Evolutionary conservation across 2,888 invertebrate genomes (phyloP).

Genomic region (Papilio gigon): DNA sequence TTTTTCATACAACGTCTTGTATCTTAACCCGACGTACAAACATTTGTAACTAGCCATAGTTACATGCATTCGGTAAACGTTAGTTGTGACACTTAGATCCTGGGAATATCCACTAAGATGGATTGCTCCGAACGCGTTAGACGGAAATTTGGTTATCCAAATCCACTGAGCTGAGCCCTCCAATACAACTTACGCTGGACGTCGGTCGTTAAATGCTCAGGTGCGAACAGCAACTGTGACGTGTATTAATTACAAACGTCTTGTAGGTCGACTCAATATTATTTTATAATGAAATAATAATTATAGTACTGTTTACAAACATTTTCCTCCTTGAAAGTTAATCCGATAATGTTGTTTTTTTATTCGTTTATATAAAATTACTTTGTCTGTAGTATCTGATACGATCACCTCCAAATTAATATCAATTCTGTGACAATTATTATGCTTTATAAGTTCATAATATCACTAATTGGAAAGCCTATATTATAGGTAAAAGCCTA

Average conservation of each 20-base stretch:
- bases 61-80: constrained; percentile 40
- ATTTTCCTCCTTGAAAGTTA: no score
- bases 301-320: background rate
- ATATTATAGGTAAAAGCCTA: no score
- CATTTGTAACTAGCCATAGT: constrained; percentile 13
- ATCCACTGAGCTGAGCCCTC: constrained; percentile 50
- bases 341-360: no score
- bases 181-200: constrained; percentile 58
- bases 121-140: constrained; percentile 44
- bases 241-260: constrained; percentile 2
- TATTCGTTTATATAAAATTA: no score
- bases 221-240: constrained; percentile 9
- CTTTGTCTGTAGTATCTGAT: no score
- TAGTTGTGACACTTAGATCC: constrained; percentile 46
- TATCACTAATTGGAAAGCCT: no score
- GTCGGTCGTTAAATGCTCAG: constrained; percentile 58
- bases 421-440: no score
- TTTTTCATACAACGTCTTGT: constrained; percentile 10
- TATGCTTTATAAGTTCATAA: no score
- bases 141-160: constrained; percentile 43
- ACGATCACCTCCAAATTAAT: no score
- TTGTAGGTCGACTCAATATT: background rate
- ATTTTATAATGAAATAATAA: background rate
- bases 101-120: constrained; percentile 46
- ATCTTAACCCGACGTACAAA: constrained; percentile 7